These are phyloP conservation scores for Muscina levida DNA, from an alignment of 2,888 invertebrate genomes.

Conservation along the genomic window DNA sequence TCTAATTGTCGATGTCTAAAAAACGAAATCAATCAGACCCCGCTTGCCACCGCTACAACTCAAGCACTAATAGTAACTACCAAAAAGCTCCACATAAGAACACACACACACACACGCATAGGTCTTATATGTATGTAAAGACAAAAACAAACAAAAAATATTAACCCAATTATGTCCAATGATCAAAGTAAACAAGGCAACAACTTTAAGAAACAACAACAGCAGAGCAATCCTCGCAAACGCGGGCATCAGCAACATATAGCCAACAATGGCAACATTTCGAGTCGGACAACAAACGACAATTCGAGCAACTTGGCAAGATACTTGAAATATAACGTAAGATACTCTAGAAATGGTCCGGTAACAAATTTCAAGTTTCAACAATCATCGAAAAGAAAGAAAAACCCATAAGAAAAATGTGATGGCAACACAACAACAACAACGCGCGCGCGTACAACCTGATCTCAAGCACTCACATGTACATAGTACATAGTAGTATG, in stretches of 20 bases:
- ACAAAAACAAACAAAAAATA: constrained; percentile 46
- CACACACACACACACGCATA: too few relatives aligned
- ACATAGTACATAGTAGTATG: too few relatives aligned
- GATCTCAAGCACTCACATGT: constrained; percentile 27
- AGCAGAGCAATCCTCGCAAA: neutral
- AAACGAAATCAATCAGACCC: too few relatives aligned
- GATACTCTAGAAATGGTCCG: constrained; percentile 52
- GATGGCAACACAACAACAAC: constrained; percentile 2
- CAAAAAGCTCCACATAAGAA: too few relatives aligned
- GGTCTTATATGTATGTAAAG: neutral
- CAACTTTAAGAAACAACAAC: constrained; percentile 8
- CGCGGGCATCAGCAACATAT: constrained; percentile 14
- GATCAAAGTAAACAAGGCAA: constrained; percentile 55
- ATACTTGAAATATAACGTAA: constrained; percentile 30
- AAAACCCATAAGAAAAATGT: neutral
- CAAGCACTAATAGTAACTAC: too few relatives aligned
- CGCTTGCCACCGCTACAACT: too few relatives aligned
- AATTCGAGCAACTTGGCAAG: neutral
- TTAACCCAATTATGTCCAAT: constrained; percentile 66
- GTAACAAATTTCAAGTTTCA: constrained; percentile 35
- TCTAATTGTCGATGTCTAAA: too few relatives aligned
- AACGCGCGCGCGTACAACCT: constrained; percentile 42
- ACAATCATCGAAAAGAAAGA: constrained; percentile 4
- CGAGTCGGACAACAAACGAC: constrained; percentile 25
- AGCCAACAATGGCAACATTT: constrained; percentile 26